A percentile compares a stretch with the other conserved stretches of the same genome.
phyloP scores from a whole-genome alignment of 2,888 invertebrate species.

The Oscheius onirici region DNA sequence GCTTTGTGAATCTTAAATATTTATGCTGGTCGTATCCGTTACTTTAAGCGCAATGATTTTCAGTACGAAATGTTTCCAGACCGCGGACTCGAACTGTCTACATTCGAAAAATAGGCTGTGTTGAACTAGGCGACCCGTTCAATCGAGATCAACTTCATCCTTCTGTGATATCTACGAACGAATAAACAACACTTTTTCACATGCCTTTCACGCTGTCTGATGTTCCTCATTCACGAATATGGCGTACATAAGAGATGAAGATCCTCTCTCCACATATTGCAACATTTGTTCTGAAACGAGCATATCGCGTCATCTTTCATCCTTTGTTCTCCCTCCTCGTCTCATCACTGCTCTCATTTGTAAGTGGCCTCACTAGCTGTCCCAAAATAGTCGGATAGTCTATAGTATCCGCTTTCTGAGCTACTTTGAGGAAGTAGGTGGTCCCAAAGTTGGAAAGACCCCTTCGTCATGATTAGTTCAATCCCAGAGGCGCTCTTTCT shows the following conservation, averaged over 20 bases:
- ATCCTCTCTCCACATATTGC: not conserved
- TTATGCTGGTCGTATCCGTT: too few species aligned
- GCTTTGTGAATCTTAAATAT: too few species aligned
- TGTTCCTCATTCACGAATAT: not conserved
- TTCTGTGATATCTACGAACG: not conserved
- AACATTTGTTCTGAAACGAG: slow-evolving; percentile 2
- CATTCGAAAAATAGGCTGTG: not conserved
- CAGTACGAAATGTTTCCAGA: not conserved
- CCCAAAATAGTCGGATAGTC: not conserved
- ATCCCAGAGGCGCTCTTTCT: too few species aligned
- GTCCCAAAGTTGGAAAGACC: not conserved
- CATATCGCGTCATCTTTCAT: not conserved
- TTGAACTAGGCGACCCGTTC: slow-evolving; percentile 8
- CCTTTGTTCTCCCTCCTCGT: not conserved
- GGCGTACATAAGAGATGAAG: slow-evolving; percentile 1
- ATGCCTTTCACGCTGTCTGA: not conserved
- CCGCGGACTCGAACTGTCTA: not conserved
- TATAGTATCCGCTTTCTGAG: not conserved
- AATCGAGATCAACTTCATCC: not conserved
- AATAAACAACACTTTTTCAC: slow-evolving; percentile 3
- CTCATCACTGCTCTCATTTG: not conserved
- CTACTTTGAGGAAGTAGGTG: too few species aligned
- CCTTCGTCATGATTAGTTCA: not conserved
- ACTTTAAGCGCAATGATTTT: too few species aligned
- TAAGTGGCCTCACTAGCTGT: slow-evolving; percentile 4